These are phyloP conservation scores for Hozukius guyotensis DNA, from an alignment of 2,797 vertebrate genomes.

Conservation along the genomic window DNA sequence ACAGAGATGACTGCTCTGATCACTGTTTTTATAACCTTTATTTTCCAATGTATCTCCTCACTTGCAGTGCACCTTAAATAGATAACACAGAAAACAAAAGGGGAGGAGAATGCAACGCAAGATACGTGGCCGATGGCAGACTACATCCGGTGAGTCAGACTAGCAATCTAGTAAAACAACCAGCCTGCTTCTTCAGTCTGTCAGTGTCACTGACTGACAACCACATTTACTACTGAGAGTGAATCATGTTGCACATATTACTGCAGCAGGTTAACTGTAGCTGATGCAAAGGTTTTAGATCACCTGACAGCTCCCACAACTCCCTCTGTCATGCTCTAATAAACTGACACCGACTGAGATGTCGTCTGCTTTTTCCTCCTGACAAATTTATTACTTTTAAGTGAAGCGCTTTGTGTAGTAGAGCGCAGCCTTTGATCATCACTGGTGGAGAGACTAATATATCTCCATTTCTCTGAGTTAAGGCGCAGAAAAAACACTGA, in stretches of 20 bases:
- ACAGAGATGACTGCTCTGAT: too few species aligned
- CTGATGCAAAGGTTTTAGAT: slow-evolving; percentile 5
- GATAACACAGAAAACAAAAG: too few species aligned
- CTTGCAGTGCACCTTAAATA: too few species aligned
- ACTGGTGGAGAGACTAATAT: not conserved
- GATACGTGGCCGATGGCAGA: not conserved
- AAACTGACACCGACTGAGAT: slow-evolving; percentile 27
- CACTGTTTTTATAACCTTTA: too few species aligned
- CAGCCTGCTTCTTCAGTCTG: not conserved
- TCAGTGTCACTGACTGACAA: not conserved
- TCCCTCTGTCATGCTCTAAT: slow-evolving; percentile 19
- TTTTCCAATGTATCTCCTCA: too few species aligned
- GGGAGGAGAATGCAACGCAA: too few species aligned
- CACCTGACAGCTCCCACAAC: slow-evolving; percentile 26
- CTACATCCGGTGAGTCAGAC: not conserved
- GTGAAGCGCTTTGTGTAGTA: not conserved
- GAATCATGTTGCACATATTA: slow-evolving; percentile 3
- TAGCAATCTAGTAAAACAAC: not conserved
- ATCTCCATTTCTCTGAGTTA: not conserved
- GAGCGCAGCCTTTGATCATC: slow-evolving; percentile 26
- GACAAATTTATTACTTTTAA: slow-evolving; percentile 40
- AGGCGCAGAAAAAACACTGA: not conserved
- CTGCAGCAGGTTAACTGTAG: slow-evolving; percentile 25
- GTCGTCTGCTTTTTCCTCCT: slow-evolving; percentile 23
- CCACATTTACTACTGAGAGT: not conserved